Evolutionary conservation across 2,113 vertebrate genomes (phyloP), one percentile per base, ranked within the genome.

Genomic region (Epinephelus moara): DNA sequence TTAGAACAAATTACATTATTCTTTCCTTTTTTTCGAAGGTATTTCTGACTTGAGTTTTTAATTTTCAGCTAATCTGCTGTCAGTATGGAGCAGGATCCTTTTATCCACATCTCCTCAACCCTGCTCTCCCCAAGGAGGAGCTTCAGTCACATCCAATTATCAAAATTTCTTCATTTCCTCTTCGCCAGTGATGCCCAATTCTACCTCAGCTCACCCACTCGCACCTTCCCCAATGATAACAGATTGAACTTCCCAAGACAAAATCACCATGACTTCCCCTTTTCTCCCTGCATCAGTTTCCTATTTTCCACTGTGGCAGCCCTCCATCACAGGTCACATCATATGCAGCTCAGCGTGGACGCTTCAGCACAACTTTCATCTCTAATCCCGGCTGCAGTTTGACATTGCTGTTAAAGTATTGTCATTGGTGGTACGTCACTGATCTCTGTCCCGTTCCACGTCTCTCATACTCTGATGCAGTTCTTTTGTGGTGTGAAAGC

Each of bases 71-170:
- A 71, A 81, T 84, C 55, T 42, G 49, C 61, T 75, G 67, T 72
- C 49, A n/a, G 37, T 14, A 50, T 53, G 56, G 59, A 70, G 59
- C 21, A 50, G 45, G 60, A 62, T 56, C 62, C 55, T 75, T 85
- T 63, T 45, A 81, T 70, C 40, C 55, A 55, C 23, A 75, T 15
- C 57, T 56, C 40, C 40, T 61, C 49, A 83, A 75, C 70, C 75
- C 59, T 57, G 30, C 67, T 49, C 47, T 70, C 78, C 78, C 77
- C 15, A 4, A 53, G 69, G 83, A 69, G 37, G 45, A 40, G 49
- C 59, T 78, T 77, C 63, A 70, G 45, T 61, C n/a, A 4, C 63
- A 55, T 78, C 30, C 30, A 72, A 78, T 81, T 61, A 79, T 53
- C 68, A 27, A 55, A 42, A 66, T 67, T 47, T 66, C 70, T 67